These are phyloP conservation scores for Tachyglossus aculeatus DNA, from an alignment of 2,797 vertebrate species.

Conservation along the genomic window DNA sequence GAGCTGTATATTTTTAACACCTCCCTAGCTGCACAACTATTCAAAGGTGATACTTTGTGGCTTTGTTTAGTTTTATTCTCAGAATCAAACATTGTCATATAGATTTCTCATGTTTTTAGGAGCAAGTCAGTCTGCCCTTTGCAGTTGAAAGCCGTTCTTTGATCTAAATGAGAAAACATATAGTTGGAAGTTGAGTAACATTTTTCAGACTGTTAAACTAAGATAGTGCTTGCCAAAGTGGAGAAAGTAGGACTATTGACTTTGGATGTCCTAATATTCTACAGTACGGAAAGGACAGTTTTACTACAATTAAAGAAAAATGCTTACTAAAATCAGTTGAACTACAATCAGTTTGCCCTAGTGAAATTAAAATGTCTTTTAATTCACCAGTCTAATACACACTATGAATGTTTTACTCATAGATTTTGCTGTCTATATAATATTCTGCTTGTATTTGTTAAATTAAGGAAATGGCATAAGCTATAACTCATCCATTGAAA, in stretches of 20 bases:
- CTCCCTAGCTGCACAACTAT: conserved; percentile 2
- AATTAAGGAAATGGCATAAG: conserved; percentile 38
- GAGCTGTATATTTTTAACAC: conserved; percentile 25
- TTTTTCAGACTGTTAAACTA: conserved; percentile 43
- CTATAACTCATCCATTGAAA: neutral
- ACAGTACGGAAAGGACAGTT: conserved; percentile 25
- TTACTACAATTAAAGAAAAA: conserved; percentile 30
- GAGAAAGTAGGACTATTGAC: conserved; percentile 35
- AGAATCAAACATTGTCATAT: conserved; percentile 10
- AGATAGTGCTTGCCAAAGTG: conserved; percentile 29
- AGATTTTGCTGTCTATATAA: conserved; percentile 8
- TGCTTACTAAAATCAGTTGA: conserved; percentile 41
- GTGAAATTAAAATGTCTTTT: conserved; percentile 53
- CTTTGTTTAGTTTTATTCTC: conserved; percentile 36
- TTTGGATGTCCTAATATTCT: conserved; percentile 58
- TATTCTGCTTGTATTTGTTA: conserved; percentile 49
- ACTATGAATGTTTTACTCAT: conserved; percentile 33
- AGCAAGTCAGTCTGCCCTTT: conserved; percentile 14
- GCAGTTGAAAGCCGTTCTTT: conserved; percentile 22
- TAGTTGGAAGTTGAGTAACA: too few relatives aligned
- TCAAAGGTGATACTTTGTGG: conserved; percentile 22
- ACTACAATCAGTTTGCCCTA: conserved; percentile 48
- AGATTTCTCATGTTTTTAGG: neutral
- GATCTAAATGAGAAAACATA: too few relatives aligned
- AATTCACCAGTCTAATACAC: conserved; percentile 26